These are phyloP conservation scores for Ctenomys sociabilis DNA, from an alignment of 2,113 vertebrate species.

Conservation along the genomic window DNA sequence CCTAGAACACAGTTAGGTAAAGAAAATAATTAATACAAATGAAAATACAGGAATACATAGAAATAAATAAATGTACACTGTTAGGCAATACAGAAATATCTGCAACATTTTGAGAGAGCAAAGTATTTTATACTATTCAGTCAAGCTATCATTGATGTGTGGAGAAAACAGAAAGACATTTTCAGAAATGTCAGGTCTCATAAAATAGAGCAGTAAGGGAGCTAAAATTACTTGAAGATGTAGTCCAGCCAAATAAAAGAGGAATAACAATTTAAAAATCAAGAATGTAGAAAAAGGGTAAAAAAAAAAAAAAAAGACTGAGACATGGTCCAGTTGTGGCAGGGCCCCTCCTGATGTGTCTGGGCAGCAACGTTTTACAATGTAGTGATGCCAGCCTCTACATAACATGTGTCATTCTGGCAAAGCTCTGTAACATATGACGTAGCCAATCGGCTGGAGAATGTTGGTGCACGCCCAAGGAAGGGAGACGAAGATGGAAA, in stretches of 20 bases:
- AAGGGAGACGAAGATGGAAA: neutral
- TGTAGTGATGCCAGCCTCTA: neutral
- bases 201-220: neutral
- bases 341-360: neutral
- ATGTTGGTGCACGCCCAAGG: neutral
- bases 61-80: neutral
- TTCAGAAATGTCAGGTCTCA: neutral
- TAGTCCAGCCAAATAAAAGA: neutral
- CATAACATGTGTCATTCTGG: neutral
- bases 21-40: neutral
- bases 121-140: conserved; percentile 27
- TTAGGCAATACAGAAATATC: neutral
- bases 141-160: neutral
- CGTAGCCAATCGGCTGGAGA: neutral
- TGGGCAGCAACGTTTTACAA: neutral
- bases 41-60: neutral
- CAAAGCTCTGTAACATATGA: neutral
- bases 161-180: conserved; percentile 42
- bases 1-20: conserved; percentile 1
- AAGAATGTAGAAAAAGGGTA: neutral
- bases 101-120: neutral
- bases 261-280: neutral
- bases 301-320: neutral
- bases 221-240: conserved; percentile 19
- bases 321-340: neutral